Base-by-base conservation (phyloP, 2,113 vertebrate species). In the Bambusicola thoracicus region DNA sequence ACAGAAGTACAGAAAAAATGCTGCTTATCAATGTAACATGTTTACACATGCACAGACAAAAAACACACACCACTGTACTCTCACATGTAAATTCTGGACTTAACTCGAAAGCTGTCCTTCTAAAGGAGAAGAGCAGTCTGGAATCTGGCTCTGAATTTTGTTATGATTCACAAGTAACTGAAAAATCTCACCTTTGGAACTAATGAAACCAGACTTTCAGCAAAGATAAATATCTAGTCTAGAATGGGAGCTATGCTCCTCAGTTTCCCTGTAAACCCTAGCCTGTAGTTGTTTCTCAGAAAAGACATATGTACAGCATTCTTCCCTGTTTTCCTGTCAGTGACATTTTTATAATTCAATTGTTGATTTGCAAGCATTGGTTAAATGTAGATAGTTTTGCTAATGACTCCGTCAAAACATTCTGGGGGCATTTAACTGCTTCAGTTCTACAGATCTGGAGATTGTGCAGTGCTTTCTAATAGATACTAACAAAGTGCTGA, bases 381-480 rank as follows among this genome's bases (percentile, higher is more conserved):
- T 5, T 53, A 77, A 30, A 73, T 63, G n/a, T n/a, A 62, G 72
- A 73, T 11, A 34, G 32, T 48, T 85, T 48, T 44, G 17, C 13
- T 65, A 5, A 17, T 27, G 58, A 78, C 65, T 78, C 38, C 55
- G 43, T 7, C 51, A 13, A 36, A 62, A 62, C 5, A 46, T 20
- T 21, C 70, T 14, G 5, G 11, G 8, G 46, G 5, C 2, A 58
- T 0, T 0, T 46, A 41, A 41, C n/a, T 51, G 21, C 29, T 74
- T 43, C 29, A 75, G 14, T 68, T 74, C 68, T 1, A 0, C 11
- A 55, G 14, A 55, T 36, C 8, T 22, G 9, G 4, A 40, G 40
- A 38, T 62, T 51, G 5, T 13, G 2, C 83, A 80, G 65, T 18
- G 19, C 9, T 40, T 84, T 43, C 25, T 53, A 34, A 29, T 18